Evolutionary conservation across 2,797 vertebrate genomes (phyloP), one percentile per base, ranked within the genome.

Genomic region (Tarsius wallacei): DNA sequence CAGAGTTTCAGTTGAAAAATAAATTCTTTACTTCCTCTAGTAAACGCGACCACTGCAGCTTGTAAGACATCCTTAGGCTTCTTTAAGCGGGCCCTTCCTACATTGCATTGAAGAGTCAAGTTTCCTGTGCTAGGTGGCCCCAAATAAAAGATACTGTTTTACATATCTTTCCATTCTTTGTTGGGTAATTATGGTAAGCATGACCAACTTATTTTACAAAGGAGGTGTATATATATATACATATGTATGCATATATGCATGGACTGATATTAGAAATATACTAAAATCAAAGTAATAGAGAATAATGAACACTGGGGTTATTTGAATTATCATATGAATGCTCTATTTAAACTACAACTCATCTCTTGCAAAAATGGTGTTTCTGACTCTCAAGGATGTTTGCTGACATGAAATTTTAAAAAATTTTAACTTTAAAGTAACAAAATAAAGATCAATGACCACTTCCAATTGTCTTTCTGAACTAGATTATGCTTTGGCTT

Each of bases 371-470:
- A 94, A 98, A 98, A 51, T 80, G 82, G 63, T 96, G 22, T 16
- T 87, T 98, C 95, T 96, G 85, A 96, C 51, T 96, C 91, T 87
- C 96, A 80, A 33, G 82, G 97, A 98, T 97, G 64, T 92, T 74
- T 97, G 91, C 93, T 77, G 90, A 97, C 84, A 91, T 0, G 89
- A 98, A 97, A 98, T 42, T 42, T 42, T 97, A 97, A 98, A 98
- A 98, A 64, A 95, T 97, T 98, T 96, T 93, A 57, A 74, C 93
- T 97, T 95, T 98, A 98, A 97, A 94, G 96, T 87, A 97, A 97
- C 90, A 93, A 98, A 98, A 98, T 96, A 96, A 98, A 97, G 93
- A 98, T 97, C 97, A 98, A 98, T 97, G 86, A 90, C 98, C 97
- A 91, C 81, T 91, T 90, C 85, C 73, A 93, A 91, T 82, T 97